These are phyloP conservation scores for Holocentrus rufus DNA, from an alignment of 2,797 vertebrate species.

Conservation along the genomic window DNA sequence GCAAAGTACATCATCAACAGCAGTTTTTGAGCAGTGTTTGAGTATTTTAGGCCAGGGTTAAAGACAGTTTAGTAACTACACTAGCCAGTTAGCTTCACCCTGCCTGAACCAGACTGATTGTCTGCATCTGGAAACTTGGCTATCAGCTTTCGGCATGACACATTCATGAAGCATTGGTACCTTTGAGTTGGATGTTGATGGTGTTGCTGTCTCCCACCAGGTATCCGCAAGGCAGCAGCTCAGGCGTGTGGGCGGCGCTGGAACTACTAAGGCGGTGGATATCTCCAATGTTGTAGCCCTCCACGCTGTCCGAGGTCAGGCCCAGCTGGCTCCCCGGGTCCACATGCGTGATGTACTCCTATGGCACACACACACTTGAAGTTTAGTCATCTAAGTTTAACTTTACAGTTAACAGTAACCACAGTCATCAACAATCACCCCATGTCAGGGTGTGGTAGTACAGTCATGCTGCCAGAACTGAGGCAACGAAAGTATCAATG, in stretches of 20 bases:
- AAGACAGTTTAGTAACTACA: too few species aligned
- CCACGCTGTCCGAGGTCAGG: conserved; percentile 92
- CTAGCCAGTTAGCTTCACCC: too few species aligned
- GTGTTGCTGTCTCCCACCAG: conserved; percentile 97
- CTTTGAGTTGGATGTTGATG: conserved; percentile 92
- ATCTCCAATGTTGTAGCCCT: conserved; percentile 95
- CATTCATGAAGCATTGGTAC: conserved; percentile 69
- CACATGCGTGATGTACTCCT: conserved; percentile 97
- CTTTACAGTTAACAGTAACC: too few species aligned
- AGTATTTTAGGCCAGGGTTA: too few species aligned
- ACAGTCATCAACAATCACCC: not conserved
- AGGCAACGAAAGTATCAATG: too few species aligned
- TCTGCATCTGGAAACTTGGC: too few species aligned
- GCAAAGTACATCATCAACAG: too few species aligned
- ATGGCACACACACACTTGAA: conserved; percentile 4
- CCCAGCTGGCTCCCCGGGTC: conserved; percentile 93
- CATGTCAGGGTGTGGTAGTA: too few species aligned
- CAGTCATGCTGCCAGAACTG: too few species aligned
- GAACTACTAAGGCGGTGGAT: conserved; percentile 82
- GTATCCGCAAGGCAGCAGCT: conserved; percentile 96
- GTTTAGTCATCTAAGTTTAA: not conserved
- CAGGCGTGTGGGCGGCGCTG: conserved; percentile 83
- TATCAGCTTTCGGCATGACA: too few species aligned
- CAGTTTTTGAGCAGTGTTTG: too few species aligned
- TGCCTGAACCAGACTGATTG: too few species aligned